A percentile compares a stretch with the other conserved stretches of the same genome.
These are phyloP conservation scores for Heteronetta atricapilla DNA, from an alignment of 2,113 vertebrate species.

Conservation along the genomic window DNA sequence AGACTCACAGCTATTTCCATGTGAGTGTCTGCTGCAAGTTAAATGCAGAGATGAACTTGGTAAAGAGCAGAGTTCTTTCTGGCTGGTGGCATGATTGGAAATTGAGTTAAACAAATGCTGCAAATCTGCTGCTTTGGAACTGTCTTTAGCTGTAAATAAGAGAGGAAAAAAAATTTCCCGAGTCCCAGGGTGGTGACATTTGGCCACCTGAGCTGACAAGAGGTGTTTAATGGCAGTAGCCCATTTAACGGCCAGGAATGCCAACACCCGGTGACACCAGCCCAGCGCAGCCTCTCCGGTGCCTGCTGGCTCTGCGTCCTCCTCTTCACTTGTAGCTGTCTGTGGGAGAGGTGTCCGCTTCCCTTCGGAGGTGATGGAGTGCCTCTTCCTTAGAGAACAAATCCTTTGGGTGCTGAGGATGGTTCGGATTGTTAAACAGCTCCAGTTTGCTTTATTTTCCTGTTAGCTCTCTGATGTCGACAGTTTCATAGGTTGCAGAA, in stretches of 20 bases:
- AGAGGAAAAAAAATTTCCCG: background rate
- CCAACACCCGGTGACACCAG: background rate
- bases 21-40: background rate
- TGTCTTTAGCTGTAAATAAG: background rate
- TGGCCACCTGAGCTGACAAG: background rate
- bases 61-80: background rate
- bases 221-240: background rate
- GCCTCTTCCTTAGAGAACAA: background rate
- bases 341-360: background rate
- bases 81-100: background rate
- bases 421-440: background rate
- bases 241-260: background rate
- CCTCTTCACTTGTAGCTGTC: conserved; percentile 27
- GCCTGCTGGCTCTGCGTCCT: background rate
- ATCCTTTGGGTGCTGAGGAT: background rate
- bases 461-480: background rate
- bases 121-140: background rate
- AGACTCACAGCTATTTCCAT: background rate
- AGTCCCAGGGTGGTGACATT: background rate
- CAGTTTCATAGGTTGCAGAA: background rate
- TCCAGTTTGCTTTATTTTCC: background rate
- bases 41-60: background rate
- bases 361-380: background rate
- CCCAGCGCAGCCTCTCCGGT: background rate
- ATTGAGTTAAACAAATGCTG: background rate